Percentiles rank a stretch among this genome's conserved stretches.
These are phyloP conservation scores for Zophobas atratus DNA, from an alignment of 1,140 invertebrate genomes.

Conservation along the genomic window DNA sequence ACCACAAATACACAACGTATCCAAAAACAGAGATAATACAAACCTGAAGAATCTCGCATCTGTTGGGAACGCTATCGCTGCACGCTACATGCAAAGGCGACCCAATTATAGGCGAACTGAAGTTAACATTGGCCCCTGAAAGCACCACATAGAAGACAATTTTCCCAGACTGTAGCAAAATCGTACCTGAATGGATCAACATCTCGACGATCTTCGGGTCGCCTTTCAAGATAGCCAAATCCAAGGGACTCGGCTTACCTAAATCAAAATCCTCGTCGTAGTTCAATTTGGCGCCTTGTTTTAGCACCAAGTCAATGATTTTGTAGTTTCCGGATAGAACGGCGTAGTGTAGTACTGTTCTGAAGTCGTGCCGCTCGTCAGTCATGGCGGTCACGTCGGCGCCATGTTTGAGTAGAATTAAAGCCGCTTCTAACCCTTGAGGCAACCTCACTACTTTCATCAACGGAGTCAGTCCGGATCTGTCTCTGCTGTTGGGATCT, in stretches of 20 bases:
- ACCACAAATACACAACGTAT: constrained; percentile 57
- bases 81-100: constrained; percentile 90
- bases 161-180: not conserved
- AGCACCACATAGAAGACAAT: constrained; percentile 36
- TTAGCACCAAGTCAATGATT: constrained; percentile 85
- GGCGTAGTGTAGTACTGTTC: constrained; percentile 90
- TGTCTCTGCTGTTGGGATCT: constrained; percentile 87
- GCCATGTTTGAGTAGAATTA: constrained; percentile 83
- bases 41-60: constrained; percentile 74
- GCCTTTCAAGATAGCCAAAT: constrained; percentile 87
- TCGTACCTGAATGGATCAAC: constrained; percentile 81
- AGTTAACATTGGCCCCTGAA: constrained; percentile 85
- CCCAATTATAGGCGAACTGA: constrained; percentile 86
- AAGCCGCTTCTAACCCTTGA: constrained; percentile 83
- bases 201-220: constrained; percentile 81
- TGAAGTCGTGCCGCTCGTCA: constrained; percentile 84
- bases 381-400: constrained; percentile 88
- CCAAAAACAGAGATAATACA: not conserved
- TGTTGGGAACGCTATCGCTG: constrained; percentile 84
- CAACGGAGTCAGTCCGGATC: constrained; percentile 87
- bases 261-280: constrained; percentile 76
- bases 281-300: constrained; percentile 85
- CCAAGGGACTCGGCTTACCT: constrained; percentile 86
- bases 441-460: constrained; percentile 89
- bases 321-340: constrained; percentile 84